Conservation (phyloP, 1,140 invertebrate species). For the Drosophila kepulauana region DNA sequence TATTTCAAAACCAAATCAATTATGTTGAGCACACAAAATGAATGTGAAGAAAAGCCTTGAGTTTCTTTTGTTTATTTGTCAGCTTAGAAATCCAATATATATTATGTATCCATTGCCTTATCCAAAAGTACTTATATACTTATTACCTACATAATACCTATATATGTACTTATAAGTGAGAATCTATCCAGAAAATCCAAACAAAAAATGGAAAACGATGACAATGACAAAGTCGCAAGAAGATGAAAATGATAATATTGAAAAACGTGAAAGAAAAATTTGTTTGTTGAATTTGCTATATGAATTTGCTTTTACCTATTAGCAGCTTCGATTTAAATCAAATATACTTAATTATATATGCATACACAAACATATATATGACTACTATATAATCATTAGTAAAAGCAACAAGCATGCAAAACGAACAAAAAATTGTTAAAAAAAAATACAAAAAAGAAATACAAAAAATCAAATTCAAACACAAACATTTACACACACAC, state of each 20-base stretch:
- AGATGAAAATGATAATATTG: conserved; percentile 8
- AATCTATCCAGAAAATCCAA: conserved; percentile 44
- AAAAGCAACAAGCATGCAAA: conserved; percentile 49
- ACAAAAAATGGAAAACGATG: conserved; percentile 22
- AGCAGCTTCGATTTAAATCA: conserved; percentile 83
- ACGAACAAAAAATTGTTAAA: conserved; percentile 39
- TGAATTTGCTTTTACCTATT: conserved; percentile 77
- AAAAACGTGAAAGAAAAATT: conserved; percentile 33
- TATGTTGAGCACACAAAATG: conserved; percentile 6
- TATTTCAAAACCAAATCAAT: conserved; percentile 41
- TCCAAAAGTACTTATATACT: conserved; percentile 65
- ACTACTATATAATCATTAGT: conserved; percentile 77
- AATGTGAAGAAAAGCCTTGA: conserved; percentile 19
- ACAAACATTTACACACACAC: conserved; percentile 20
- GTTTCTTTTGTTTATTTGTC: conserved; percentile 43
- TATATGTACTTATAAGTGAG: conserved; percentile 38
- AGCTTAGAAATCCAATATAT: conserved; percentile 28
- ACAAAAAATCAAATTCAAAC: conserved; percentile 27
- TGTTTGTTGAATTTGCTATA: conserved; percentile 75
- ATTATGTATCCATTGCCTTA: conserved; percentile 74
- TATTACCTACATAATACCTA: conserved; percentile 39
- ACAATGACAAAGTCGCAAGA: conserved; percentile 20
- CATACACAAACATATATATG: conserved; percentile 42
- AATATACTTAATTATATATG: conserved; percentile 68
- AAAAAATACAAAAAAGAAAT: conserved; percentile 29